Evolutionary conservation across 2,113 vertebrate genomes (phyloP).

Genomic region (Rattus rattus): DNA sequence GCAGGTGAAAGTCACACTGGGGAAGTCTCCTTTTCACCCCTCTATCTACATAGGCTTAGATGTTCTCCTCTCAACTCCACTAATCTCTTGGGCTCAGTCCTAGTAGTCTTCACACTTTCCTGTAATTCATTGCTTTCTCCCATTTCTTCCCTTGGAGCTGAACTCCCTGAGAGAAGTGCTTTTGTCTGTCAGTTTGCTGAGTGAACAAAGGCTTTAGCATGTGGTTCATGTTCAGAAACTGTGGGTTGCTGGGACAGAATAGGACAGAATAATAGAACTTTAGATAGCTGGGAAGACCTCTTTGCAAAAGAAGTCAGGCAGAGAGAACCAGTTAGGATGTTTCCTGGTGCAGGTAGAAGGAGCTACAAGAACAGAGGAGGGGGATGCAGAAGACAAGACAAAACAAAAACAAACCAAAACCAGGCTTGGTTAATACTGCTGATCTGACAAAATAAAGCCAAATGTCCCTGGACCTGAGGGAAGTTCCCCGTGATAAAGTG

Average conservation of each 20-base stretch:
- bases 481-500: neutral
- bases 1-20: neutral
- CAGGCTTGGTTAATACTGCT: neutral
- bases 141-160: slow-evolving; percentile 25
- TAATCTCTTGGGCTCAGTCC: neutral
- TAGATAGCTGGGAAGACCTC: slow-evolving; percentile 17
- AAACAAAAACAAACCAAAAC: neutral
- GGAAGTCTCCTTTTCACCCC: neutral
- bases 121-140: slow-evolving; percentile 20
- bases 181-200: neutral
- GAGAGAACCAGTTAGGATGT: neutral
- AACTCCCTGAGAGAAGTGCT: slow-evolving; percentile 36
- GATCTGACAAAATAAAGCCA: slow-evolving; percentile 25
- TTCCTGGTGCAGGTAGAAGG: neutral
- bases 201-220: slow-evolving; percentile 15
- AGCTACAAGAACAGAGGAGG: neutral
- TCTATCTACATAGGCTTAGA: neutral
- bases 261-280: neutral
- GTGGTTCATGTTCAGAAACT: neutral
- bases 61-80: slow-evolving; percentile 42
- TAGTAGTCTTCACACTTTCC: slow-evolving; percentile 3
- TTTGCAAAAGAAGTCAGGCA: slow-evolving; percentile 7
- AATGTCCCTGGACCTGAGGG: neutral
- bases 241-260: slow-evolving; percentile 6
- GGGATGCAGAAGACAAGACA: neutral